Base-by-base conservation (phyloP, 2,888 invertebrate genomes). In the Oithona nana region DNA sequence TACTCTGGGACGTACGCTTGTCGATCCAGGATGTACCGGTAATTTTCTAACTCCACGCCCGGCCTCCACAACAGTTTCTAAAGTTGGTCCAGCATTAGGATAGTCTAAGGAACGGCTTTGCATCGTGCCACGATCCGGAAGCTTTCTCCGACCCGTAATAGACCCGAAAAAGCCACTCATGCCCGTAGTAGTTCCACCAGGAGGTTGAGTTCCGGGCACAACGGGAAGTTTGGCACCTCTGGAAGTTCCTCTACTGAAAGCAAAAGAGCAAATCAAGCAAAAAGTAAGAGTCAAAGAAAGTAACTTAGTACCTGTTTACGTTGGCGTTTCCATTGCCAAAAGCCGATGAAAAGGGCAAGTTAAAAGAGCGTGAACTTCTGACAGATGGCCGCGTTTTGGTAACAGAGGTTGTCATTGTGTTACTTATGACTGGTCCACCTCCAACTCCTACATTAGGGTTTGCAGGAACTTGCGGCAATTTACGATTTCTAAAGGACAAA, bases 41-140 rank as follows among this genome's bases (percentile, higher is more conserved):
- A 59, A 28, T 50, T 59, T 59, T 49, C 59, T 22, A 6, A 59
- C 59, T 4, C 59, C 59, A 22, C 59, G 49, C 4, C 59, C 59
- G 13, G 29, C 39, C 50, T 59, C 59, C 26, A 59, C n/a, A 11
- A 59, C n/a, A 16, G 59, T 59, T 24, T 59, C 50, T n/a, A 50
- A 28, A 13, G 50, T 59, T 24, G 59, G 22, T 3, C 28, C 28
- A n/a, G 49, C 29, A 16, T 26, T 2, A 24, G 54, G 26, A 2
- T 6, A 4, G 2, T 54, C 54, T 8, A 28, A 22, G 16, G 28
- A 48, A n/a, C 39, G 48, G 13, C 39, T 50, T 24, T 50, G 28
- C 24, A 26, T 24, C 4, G 31, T 31, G n/a, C 30, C 16, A 3
- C 59, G 49, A 50, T 59, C 59, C 11, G 59, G 59, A 20, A 59